These are phyloP conservation scores for Platynereis dumerilii DNA, from an alignment of 2,888 invertebrate genomes.

Conservation along the genomic window DNA sequence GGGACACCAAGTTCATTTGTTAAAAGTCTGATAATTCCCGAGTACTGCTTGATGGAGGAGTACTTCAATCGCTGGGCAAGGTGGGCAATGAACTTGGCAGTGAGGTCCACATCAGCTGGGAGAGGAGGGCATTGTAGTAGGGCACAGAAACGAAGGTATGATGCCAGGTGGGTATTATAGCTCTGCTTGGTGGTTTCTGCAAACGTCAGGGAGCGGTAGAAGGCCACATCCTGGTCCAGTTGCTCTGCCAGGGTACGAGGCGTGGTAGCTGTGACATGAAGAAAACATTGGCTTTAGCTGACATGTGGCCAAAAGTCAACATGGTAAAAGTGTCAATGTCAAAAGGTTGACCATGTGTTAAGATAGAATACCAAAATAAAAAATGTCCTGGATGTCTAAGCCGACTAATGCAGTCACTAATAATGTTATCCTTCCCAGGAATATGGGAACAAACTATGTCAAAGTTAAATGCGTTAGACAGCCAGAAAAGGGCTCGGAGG, in stretches of 20 bases:
- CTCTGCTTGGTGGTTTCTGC: not conserved
- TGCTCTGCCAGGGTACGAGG: too few relatives aligned
- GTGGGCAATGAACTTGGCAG: not conserved
- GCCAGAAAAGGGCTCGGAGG: slow-evolving; percentile 1
- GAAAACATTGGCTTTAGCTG: too few relatives aligned
- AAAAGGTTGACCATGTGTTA: not conserved
- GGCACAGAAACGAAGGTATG: slow-evolving; percentile 7
- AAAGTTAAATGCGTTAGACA: slow-evolving; percentile 1
- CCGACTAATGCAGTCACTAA: not conserved
- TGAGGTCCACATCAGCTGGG: not conserved
- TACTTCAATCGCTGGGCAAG: not conserved
- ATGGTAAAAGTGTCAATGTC: too few relatives aligned
- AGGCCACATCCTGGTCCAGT: not conserved
- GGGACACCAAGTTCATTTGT: not conserved
- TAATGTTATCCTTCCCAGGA: not conserved
- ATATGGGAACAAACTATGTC: slow-evolving; percentile 5
- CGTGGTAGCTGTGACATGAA: too few relatives aligned
- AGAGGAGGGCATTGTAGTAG: not conserved
- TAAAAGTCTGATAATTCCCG: not conserved
- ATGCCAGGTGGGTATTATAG: not conserved
- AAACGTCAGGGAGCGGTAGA: slow-evolving; percentile 1
- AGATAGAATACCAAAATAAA: too few relatives aligned
- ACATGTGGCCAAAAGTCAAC: too few relatives aligned
- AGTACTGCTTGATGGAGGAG: slow-evolving; percentile 1
- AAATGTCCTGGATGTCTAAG: not conserved